phyloP scores from a whole-genome alignment of 2,888 invertebrate species.

The Capitulum mitella region DNA sequence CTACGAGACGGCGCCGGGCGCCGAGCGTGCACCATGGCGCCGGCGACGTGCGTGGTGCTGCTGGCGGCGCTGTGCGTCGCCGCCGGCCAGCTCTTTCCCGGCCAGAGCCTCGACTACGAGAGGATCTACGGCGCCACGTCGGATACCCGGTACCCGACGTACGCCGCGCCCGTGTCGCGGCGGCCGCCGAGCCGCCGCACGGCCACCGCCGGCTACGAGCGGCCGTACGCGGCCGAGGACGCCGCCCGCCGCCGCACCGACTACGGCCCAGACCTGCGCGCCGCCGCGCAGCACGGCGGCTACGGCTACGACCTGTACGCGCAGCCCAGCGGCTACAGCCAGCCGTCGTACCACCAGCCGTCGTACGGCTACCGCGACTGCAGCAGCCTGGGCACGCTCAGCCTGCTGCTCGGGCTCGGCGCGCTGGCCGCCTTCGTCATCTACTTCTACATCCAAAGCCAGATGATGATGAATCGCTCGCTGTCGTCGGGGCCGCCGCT shows the following conservation, averaged over 20 bases:
- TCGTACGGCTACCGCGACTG: slow-evolving; percentile 1
- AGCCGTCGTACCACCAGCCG: neutral
- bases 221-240: too few relatives aligned
- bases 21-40: neutral
- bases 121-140: neutral
- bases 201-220: too few relatives aligned
- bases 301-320: neutral
- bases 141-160: neutral
- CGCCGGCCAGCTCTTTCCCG: neutral
- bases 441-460: neutral
- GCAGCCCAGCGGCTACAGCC: neutral
- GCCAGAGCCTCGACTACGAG: neutral
- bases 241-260: neutral
- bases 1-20: neutral
- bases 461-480: neutral
- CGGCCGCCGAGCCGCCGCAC: neutral
- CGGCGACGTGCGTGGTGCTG: neutral
- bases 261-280: neutral
- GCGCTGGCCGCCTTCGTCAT: neutral
- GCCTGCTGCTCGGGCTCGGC: neutral
- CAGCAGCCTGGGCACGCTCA: neutral
- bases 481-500: neutral
- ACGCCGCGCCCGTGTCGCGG: neutral
- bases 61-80: neutral
- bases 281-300: neutral